Conservation (phyloP, 1,140 invertebrate genomes). For the Lepidurus packardi region DNA sequence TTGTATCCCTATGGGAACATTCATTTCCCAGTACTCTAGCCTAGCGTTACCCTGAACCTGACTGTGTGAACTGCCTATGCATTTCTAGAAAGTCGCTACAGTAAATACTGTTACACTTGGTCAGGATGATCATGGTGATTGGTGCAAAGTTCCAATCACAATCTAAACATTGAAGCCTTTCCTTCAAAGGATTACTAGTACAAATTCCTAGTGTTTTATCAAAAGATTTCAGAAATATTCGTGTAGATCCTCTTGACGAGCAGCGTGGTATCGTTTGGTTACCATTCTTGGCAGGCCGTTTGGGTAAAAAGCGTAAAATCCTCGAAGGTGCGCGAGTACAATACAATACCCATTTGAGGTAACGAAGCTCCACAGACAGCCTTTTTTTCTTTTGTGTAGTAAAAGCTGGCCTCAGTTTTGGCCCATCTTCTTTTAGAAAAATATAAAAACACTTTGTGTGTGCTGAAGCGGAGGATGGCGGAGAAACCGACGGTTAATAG, state of each 20-base stretch:
- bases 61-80: too few species aligned
- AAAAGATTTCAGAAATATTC: neutral
- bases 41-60: too few species aligned
- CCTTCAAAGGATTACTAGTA: too few species aligned
- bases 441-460: too few species aligned
- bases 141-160: too few species aligned
- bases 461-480: neutral
- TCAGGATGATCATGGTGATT: too few species aligned
- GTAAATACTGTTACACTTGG: too few species aligned
- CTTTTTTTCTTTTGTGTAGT: neutral
- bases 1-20: too few species aligned
- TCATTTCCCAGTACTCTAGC: too few species aligned
- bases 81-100: too few species aligned
- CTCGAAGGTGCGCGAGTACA: neutral
- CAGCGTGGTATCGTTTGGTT: neutral
- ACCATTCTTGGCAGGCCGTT: neutral
- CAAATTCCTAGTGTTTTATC: neutral
- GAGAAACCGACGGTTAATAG: conserved; percentile 8
- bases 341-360: neutral
- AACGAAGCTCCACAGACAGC: neutral
- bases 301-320: conserved; percentile 18
- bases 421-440: too few species aligned
- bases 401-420: neutral
- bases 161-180: too few species aligned
- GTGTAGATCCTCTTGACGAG: neutral